Conservation (phyloP, 2,113 vertebrate species). For the human (Homo sapiens) region GRCh38 chr21:43353501-43354000, state of each 20-base stretch:
- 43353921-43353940: fast-evolving
- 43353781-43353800: background rate
- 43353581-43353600: fast-evolving
- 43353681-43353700: background rate
- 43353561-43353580: background rate
- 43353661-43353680: fast-evolving
- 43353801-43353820: fast-evolving
- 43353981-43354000: background rate
- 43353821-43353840: background rate
- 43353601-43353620: too few species aligned
- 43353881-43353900: background rate
- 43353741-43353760: background rate
- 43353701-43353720: background rate
- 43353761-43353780: background rate
- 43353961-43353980: background rate
- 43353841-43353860: background rate
- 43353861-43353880: too few species aligned
- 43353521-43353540: background rate
- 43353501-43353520: fast-evolving
- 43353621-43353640: too few species aligned
- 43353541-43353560: fast-evolving
- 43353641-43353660: background rate
- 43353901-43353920: fast-evolving
- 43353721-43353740: fast-evolving
- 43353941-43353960: background rate